Evolutionary conservation across 1,140 invertebrate genomes (phyloP).

Genomic region (Onthophagus taurus): DNA sequence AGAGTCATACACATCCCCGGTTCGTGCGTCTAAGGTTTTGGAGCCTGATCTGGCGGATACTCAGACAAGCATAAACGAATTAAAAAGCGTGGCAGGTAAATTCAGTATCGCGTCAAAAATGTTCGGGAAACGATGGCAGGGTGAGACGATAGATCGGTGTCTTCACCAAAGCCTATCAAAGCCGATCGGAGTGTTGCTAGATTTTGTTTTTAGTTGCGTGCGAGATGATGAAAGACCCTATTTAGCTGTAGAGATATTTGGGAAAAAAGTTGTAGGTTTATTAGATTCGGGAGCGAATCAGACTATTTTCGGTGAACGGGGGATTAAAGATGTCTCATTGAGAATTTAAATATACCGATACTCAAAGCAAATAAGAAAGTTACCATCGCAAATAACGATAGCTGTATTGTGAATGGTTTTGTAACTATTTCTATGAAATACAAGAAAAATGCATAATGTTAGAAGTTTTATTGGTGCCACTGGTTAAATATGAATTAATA

Average conservation of each 20-base stretch:
- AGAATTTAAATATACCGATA: conserved; percentile 2
- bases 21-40: background rate
- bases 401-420: conserved; percentile 9
- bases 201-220: too few relatives aligned
- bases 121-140: background rate
- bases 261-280: background rate
- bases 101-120: background rate
- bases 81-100: background rate
- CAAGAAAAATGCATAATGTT: background rate
- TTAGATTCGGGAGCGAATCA: conserved; percentile 11
- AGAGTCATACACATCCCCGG: background rate
- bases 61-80: background rate
- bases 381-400: conserved; percentile 15
- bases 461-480: background rate
- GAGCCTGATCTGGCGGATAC: conserved; percentile 15
- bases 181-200: conserved; percentile 1
- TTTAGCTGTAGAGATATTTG: conserved; percentile 11
- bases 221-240: too few relatives aligned
- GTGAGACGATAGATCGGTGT: background rate
- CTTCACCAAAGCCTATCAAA: background rate
- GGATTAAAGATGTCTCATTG: conserved; percentile 4
- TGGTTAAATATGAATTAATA: conserved; percentile 2
- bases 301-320: conserved; percentile 10
- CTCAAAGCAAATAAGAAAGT: background rate
- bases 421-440: conserved; percentile 5